phyloP scores from a whole-genome alignment of 2,888 invertebrate species.

The Ernsta delagoae region DNA sequence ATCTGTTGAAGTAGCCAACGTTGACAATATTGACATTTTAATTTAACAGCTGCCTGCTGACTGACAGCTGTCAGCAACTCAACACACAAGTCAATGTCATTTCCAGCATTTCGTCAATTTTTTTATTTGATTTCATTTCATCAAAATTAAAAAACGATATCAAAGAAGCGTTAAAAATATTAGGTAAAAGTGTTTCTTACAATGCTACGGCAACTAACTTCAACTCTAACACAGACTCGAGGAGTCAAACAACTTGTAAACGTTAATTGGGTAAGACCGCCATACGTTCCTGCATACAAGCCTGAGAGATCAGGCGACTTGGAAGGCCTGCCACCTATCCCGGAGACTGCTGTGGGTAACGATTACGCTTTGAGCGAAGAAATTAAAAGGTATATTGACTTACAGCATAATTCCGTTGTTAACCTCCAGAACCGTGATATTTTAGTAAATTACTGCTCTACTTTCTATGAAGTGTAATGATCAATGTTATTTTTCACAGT shows the following conservation, averaged over 20 bases:
- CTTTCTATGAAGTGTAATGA: neutral
- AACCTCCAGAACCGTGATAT: too few species aligned
- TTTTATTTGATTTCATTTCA: too few species aligned
- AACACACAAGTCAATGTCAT: too few species aligned
- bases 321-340: constrained; percentile 81
- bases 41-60: too few species aligned
- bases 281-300: constrained; percentile 86
- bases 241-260: constrained; percentile 89
- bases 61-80: too few species aligned
- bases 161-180: too few species aligned
- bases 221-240: constrained; percentile 71
- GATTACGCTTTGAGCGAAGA: constrained; percentile 87
- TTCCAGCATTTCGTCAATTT: too few species aligned
- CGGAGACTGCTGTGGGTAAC: constrained; percentile 74
- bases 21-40: too few species aligned
- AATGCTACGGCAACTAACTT: constrained; percentile 64
- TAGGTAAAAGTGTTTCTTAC: neutral
- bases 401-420: too few species aligned
- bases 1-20: too few species aligned
- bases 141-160: too few species aligned
- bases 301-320: constrained; percentile 90
- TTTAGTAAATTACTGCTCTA: too few species aligned
- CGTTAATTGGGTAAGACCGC: constrained; percentile 91
- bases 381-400: constrained; percentile 84
- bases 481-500: constrained; percentile 66